A percentile compares a stretch with the other conserved stretches of the same genome.
Conservation (phyloP, 2,797 vertebrate species). For the Galago senegalensis region DNA sequence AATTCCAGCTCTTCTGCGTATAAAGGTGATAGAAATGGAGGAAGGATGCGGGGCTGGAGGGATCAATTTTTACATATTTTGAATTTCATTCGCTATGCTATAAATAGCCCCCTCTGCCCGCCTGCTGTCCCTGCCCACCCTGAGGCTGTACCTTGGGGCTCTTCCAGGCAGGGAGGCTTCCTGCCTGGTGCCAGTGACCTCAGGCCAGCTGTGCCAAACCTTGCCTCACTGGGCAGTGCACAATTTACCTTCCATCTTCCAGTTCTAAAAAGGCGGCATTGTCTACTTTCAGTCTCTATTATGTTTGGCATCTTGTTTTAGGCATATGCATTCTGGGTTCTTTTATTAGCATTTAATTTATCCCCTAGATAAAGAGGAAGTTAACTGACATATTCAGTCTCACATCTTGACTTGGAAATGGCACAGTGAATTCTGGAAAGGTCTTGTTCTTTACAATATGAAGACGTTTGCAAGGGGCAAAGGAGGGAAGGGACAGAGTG, state of each 20-base stretch:
- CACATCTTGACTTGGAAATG: background rate
- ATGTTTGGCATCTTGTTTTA: background rate
- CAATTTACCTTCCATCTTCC: background rate
- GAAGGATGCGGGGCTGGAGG: background rate
- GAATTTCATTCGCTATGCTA: background rate
- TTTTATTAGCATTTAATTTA: conserved; percentile 10
- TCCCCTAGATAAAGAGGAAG: background rate
- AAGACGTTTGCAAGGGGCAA: background rate
- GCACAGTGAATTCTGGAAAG: background rate
- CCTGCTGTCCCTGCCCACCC: background rate
- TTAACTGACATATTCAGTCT: background rate
- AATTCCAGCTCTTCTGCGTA: background rate
- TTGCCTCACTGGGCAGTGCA: background rate
- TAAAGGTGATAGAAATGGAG: background rate
- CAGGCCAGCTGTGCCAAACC: background rate
- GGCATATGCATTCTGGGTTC: background rate
- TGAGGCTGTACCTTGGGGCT: background rate
- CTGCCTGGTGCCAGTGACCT: background rate
- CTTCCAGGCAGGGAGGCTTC: background rate
- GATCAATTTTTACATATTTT: background rate
- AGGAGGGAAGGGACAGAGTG: background rate
- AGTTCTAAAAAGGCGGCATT: background rate
- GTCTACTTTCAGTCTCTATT: background rate
- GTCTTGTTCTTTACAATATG: background rate
- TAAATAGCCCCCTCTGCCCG: background rate